A percentile compares a stretch with the other conserved stretches of the same genome.
Conservation (phyloP, 1,140 invertebrate genomes). For the Hirudo medicinalis region DNA sequence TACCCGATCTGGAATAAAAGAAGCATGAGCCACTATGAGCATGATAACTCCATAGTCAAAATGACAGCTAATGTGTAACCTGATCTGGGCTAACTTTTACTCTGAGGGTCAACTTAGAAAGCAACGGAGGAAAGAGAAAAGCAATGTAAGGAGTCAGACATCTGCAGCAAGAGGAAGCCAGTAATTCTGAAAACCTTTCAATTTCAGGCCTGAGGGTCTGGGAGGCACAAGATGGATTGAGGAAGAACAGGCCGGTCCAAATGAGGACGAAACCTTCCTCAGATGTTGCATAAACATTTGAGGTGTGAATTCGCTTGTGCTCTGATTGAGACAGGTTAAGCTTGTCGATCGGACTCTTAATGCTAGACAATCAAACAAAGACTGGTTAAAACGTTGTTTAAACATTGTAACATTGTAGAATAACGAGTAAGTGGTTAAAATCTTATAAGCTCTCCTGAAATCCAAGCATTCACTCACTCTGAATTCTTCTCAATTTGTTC, state of each 20-base stretch:
- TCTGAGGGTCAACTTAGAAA: too few species aligned
- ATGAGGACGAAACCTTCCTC: not conserved
- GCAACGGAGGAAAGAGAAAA: too few species aligned
- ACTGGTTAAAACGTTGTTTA: not conserved
- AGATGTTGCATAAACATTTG: not conserved
- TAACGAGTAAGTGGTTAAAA: not conserved
- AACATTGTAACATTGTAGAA: not conserved
- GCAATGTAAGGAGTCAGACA: too few species aligned
- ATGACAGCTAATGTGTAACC: not conserved
- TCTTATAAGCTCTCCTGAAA: not conserved
- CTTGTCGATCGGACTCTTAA: not conserved
- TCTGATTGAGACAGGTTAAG: not conserved
- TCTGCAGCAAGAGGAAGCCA: not conserved
- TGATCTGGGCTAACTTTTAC: not conserved
- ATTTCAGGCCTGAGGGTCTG: not conserved
- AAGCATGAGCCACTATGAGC: not conserved
- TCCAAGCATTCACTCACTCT: not conserved
- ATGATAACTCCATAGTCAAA: not conserved
- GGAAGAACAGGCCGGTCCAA: not conserved
- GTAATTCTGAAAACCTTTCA: not conserved
- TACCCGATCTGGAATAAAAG: slow-evolving; percentile 3
- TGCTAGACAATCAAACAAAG: not conserved
- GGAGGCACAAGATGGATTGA: not conserved
- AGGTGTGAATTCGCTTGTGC: not conserved
- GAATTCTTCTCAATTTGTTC: not conserved